phyloP scores from a whole-genome alignment of 2,888 invertebrate genomes.

The Aspidapion aeneum region DNA sequence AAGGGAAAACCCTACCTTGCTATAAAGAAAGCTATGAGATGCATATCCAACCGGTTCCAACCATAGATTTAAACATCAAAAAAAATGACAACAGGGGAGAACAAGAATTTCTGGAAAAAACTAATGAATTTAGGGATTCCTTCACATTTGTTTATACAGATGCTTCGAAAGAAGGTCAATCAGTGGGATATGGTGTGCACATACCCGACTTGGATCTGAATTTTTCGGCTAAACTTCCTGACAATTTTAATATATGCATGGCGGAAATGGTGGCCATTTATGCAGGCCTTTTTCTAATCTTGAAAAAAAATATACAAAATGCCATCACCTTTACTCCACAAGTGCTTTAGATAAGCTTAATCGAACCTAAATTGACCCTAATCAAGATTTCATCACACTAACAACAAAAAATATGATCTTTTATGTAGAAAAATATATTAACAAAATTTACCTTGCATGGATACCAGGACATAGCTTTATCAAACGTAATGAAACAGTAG shows the following conservation, averaged over 20 bases:
- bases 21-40: background rate
- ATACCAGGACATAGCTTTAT: background rate
- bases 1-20: background rate
- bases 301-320: background rate
- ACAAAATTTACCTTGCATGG: background rate
- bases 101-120: background rate
- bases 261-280: background rate
- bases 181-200: background rate
- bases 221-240: background rate
- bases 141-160: background rate
- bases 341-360: background rate
- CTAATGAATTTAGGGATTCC: background rate
- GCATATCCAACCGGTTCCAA: background rate
- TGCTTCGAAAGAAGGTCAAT: background rate
- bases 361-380: background rate
- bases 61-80: background rate
- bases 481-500: background rate
- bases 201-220: background rate
- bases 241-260: background rate
- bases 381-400: background rate
- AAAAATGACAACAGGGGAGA: background rate
- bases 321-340: background rate
- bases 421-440: too few relatives aligned
- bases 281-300: background rate
- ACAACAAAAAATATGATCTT: background rate